These are phyloP conservation scores for Australoheros scitulus DNA, from an alignment of 2,113 vertebrate genomes.

Conservation along the genomic window DNA sequence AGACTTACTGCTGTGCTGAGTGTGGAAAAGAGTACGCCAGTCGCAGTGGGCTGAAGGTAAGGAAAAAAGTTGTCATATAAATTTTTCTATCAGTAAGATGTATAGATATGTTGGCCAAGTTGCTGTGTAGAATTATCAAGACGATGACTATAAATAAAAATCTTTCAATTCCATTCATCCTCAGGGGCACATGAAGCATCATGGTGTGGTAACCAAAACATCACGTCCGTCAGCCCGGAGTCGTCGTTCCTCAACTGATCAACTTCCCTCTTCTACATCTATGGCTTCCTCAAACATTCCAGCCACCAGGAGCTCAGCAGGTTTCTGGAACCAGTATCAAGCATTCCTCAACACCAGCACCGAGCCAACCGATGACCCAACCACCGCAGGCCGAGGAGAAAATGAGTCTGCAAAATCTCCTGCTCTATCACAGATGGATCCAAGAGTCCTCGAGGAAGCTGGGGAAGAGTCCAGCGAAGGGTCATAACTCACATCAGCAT, in stretches of 20 bases:
- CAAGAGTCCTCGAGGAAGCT: constrained; percentile 39
- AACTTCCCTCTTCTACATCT: constrained; percentile 62
- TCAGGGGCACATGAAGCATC: constrained; percentile 84
- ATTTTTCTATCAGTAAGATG: neutral
- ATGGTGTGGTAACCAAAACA: constrained; percentile 72
- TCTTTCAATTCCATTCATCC: neutral
- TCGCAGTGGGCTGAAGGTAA: constrained; percentile 82
- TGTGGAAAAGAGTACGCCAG: constrained; percentile 84
- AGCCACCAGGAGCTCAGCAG: constrained; percentile 75
- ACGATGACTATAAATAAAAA: neutral
- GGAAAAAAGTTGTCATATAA: neutral
- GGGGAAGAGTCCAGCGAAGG: constrained; percentile 56
- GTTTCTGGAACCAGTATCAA: constrained; percentile 82
- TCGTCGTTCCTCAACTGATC: constrained; percentile 73
- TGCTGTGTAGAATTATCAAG: neutral
- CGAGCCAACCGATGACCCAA: constrained; percentile 59
- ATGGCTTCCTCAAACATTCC: constrained; percentile 67
- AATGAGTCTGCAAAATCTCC: constrained; percentile 56
- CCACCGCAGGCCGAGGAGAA: constrained; percentile 51
- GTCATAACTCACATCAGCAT: constrained; percentile 31
- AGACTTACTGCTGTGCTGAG: constrained; percentile 81
- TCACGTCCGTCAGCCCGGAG: constrained; percentile 66
- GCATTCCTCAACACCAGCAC: constrained; percentile 72
- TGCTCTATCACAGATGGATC: constrained; percentile 53
- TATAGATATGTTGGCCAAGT: neutral